Evolutionary conservation across 2,888 invertebrate genomes (phyloP).

Genomic region (Leptothorax acervorum): DNA sequence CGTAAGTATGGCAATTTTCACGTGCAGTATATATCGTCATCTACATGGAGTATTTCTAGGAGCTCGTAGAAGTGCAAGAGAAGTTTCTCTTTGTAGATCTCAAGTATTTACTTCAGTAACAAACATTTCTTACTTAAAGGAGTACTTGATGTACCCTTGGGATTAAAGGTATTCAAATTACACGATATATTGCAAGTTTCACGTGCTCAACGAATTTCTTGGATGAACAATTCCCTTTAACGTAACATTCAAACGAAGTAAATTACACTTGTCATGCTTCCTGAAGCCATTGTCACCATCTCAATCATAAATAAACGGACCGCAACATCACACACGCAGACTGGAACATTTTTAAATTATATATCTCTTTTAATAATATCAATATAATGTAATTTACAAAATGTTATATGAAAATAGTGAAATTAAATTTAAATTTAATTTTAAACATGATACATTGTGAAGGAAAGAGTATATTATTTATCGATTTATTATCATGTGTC

Average conservation of each 20-base stretch:
- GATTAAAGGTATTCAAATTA: conserved; percentile 4
- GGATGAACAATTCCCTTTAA: background rate
- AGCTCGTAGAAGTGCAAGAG: background rate
- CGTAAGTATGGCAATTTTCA: background rate
- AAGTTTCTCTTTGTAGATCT: conserved; percentile 11
- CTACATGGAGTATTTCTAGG: background rate
- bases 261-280: background rate
- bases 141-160: background rate
- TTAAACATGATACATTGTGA: background rate
- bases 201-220: background rate
- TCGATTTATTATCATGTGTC: background rate
- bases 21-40: background rate
- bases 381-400: background rate
- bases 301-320: background rate
- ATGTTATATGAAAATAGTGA: background rate
- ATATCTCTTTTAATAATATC: background rate
- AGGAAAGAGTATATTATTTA: background rate
- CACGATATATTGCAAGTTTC: background rate
- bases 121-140: conserved; percentile 3
- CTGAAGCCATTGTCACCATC: background rate
- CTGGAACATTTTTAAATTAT: background rate
- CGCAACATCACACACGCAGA: background rate
- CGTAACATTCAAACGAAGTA: background rate
- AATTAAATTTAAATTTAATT: background rate
- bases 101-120: conserved; percentile 5